These are phyloP conservation scores for Prosopocoilus inquinatus DNA, from an alignment of 2,888 invertebrate species.

Conservation along the genomic window DNA sequence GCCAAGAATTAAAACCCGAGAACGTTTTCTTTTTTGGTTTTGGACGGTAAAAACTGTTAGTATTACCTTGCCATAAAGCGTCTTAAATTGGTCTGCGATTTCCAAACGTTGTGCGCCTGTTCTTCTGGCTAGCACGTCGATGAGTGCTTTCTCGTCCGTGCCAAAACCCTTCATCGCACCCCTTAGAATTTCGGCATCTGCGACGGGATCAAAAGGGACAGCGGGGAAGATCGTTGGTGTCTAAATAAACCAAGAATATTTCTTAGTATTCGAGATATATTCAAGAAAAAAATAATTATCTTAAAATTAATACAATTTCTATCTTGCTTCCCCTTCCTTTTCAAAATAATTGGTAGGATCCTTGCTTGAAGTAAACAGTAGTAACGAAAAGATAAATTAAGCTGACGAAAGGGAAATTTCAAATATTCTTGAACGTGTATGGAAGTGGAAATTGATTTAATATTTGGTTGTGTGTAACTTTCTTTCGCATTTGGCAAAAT, in stretches of 20 bases:
- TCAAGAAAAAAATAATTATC: not conserved
- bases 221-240: slow-evolving; percentile 74
- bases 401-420: no score
- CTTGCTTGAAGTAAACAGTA: no score
- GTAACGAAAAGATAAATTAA: no score
- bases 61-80: slow-evolving; percentile 78
- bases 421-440: no score
- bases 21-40: no score
- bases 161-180: slow-evolving; percentile 92
- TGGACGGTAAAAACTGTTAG: no score
- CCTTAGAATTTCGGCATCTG: slow-evolving; percentile 77
- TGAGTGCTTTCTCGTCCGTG: slow-evolving; percentile 87
- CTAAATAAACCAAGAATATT: slow-evolving; percentile 44
- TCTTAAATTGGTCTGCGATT: slow-evolving; percentile 79
- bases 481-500: no score
- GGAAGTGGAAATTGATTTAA: no score
- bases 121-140: slow-evolving; percentile 77
- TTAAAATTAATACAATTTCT: not conserved
- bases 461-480: no score
- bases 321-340: no score
- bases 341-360: no score
- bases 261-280: not conserved
- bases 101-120: slow-evolving; percentile 84
- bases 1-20: no score
- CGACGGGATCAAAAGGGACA: slow-evolving; percentile 73